Conservation (phyloP, 2,113 vertebrate species). For the rabbit (Oryctolagus cuniculus) region DNA sequence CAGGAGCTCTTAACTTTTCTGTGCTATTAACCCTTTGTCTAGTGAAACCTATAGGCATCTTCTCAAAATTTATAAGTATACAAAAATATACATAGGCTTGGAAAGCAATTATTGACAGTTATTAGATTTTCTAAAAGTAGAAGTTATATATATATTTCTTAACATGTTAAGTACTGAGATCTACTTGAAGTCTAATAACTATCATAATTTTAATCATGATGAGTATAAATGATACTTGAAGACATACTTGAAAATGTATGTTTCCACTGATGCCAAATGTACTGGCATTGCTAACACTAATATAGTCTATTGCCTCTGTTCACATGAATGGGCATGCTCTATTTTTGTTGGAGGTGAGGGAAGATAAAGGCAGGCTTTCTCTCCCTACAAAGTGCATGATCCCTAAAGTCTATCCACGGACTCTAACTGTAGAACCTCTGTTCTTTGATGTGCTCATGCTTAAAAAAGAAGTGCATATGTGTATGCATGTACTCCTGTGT, state of each 20-base stretch:
- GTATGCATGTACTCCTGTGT: neutral
- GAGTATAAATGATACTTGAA: neutral
- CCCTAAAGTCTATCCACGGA: neutral
- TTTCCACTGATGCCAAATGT: neutral
- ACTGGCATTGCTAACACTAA: neutral
- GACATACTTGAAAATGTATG: neutral
- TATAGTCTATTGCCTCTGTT: neutral
- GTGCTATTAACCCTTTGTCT: neutral
- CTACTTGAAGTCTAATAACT: neutral
- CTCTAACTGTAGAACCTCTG: neutral
- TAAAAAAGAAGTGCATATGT: neutral
- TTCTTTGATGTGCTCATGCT: neutral
- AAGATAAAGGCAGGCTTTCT: neutral
- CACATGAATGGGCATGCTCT: neutral
- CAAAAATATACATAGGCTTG: neutral
- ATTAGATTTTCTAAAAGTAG: neutral
- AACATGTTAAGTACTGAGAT: neutral
- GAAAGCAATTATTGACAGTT: conserved; percentile 31
- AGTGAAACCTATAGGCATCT: neutral
- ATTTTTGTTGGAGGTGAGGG: neutral
- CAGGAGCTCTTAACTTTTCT: neutral
- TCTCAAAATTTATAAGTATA: conserved; percentile 39
- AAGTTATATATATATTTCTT: neutral
- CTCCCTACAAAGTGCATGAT: neutral
- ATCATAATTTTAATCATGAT: neutral